Base-by-base conservation (phyloP, 2,113 vertebrate species). In the Ornithorhynchus anatinus region DNA sequence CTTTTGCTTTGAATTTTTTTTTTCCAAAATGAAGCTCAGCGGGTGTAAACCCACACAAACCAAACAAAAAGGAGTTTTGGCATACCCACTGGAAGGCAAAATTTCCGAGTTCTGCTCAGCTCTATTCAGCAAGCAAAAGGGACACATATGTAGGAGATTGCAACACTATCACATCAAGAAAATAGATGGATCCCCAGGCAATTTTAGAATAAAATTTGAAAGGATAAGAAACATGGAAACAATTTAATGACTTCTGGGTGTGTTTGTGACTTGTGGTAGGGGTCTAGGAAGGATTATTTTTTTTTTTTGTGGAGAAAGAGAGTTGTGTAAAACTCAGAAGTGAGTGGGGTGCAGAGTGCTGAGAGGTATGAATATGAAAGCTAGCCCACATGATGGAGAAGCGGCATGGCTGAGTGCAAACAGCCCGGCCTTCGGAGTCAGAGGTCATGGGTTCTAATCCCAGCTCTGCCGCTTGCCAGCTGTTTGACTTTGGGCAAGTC, bases 221-320 rank as follows among this genome's bases (percentile, higher is more conserved):
- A 79, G 68, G 53, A 35, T 44, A 73, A 71, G 35, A 19, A 53
- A 14, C 2, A 17, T 69, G 36, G 59, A 72, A 66, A 37, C 36
- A 23, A 58, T 67, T 82, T 66, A 75, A 48, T 60, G 59, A 77
- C 20, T 74, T 32, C 12, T 69, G 7, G 56, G 17, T 58, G 37
- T 29, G 0, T 77, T 73, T 67, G 50, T 37, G 36, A 69, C 51
- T 70, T 70, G 19, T 54, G 14, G n/a, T n/a, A n/a, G 52, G 33
- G 47, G 14, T 78, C 75, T 57, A 69, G 1, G 3, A 60, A 23
- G 67, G 33, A 6, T 14, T n/a, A n/a, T n/a, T 60, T n/a, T 17
- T 29, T 7, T 25, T 3, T 36, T 4, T 25, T 35, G 50, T 53
- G 33, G 54, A 65, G 42, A 17, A 64, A 47, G n/a, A n/a, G n/a